Conservation (phyloP, 2,113 vertebrate species). For the Bubo scandiacus region DNA sequence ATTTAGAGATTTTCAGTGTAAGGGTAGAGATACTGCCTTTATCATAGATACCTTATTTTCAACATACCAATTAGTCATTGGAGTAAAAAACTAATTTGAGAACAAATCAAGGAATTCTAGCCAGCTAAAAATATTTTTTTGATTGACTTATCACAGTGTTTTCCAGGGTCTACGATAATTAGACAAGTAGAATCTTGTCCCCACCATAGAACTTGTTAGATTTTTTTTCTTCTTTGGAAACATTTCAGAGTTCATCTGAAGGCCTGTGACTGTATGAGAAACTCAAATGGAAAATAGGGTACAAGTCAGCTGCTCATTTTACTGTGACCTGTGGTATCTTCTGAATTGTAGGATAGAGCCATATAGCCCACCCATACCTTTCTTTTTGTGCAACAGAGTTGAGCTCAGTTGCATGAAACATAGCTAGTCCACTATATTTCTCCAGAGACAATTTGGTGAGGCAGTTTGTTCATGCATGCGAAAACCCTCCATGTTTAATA, state of each 20-base stretch:
- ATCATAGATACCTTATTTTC: not conserved
- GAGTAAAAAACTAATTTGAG: not conserved
- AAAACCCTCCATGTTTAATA: rapidly evolving
- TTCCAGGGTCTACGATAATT: not conserved
- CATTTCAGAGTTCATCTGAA: not conserved
- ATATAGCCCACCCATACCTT: not conserved
- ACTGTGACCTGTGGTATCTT: not conserved
- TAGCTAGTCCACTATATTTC: not conserved
- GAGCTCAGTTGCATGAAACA: not conserved
- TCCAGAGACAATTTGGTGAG: not conserved
- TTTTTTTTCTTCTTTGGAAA: no score
- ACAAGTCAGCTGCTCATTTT: not conserved
- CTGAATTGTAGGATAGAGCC: not conserved
- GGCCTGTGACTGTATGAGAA: not conserved
- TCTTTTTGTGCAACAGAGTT: not conserved
- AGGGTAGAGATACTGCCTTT: not conserved
- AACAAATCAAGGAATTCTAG: not conserved
- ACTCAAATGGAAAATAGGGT: not conserved
- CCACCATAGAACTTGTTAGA: not conserved
- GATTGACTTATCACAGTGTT: not conserved
- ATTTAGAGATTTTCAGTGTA: not conserved
- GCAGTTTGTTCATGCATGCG: not conserved
- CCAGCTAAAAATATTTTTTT: not conserved
- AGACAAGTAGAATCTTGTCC: not conserved
- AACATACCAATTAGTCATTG: not conserved